These are phyloP conservation scores for Crotalus horridus DNA, from an alignment of 2,113 vertebrate genomes.

Conservation along the genomic window DNA sequence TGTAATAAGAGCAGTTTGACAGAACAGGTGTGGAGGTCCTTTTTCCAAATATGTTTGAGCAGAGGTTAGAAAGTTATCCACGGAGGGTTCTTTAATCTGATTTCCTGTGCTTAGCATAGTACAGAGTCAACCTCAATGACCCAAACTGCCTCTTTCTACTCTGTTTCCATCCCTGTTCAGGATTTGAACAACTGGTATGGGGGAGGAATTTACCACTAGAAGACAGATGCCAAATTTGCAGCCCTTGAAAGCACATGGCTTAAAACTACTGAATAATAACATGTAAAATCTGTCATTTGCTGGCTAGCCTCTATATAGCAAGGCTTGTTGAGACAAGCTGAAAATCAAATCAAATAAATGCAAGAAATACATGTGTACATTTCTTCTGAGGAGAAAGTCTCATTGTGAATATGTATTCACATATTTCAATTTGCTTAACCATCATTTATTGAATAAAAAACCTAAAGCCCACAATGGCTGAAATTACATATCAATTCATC, in stretches of 20 bases:
- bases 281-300: not conserved
- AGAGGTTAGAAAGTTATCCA: not conserved
- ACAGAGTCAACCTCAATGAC: not conserved
- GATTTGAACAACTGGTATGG: not conserved
- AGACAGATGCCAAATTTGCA: not conserved
- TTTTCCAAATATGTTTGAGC: not conserved
- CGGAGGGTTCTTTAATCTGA: not conserved
- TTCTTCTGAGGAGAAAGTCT: not conserved
- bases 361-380: not conserved
- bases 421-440: not conserved
- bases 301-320: not conserved
- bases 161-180: not conserved
- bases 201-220: not conserved
- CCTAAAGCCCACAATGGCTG: not conserved
- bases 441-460: not conserved
- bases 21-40: not conserved
- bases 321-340: not conserved
- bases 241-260: not conserved
- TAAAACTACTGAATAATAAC: not conserved
- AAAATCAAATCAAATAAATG: not conserved
- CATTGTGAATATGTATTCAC: not conserved
- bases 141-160: not conserved
- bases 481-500: not conserved
- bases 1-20: not conserved
- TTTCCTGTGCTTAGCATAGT: not conserved